Evolutionary conservation across 2,797 vertebrate species (phyloP).

Genomic region (Catamblyrhynchus diadema): DNA sequence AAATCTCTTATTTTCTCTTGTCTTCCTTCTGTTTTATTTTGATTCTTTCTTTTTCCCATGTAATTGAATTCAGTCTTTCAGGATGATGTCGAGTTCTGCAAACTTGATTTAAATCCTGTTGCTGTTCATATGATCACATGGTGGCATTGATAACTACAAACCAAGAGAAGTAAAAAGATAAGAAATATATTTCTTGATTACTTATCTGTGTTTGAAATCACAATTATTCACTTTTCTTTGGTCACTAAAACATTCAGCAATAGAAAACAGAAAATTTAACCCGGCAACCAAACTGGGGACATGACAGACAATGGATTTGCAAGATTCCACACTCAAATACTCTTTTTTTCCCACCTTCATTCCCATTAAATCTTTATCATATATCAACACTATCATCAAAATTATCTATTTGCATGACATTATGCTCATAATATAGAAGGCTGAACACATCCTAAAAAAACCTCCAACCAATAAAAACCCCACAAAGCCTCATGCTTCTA

Average conservation of each 20-base stretch:
- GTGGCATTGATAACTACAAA: background rate
- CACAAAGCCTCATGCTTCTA: background rate
- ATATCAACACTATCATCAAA: background rate
- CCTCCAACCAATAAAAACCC: rapidly evolving
- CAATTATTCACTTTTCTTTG: background rate
- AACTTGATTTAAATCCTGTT: background rate
- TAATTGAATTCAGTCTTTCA: background rate
- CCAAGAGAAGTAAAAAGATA: background rate
- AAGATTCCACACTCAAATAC: background rate
- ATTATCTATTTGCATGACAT: background rate
- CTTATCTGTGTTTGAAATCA: background rate
- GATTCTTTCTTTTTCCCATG: no score
- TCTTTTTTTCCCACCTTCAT: rapidly evolving
- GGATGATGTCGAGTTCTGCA: background rate
- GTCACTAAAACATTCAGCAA: background rate
- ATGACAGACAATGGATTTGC: background rate
- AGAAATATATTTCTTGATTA: background rate
- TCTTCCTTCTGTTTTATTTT: background rate
- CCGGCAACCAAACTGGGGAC: background rate
- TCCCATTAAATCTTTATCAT: background rate
- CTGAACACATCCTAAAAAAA: background rate
- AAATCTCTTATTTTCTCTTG: background rate
- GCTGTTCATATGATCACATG: background rate
- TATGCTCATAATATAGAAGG: background rate
- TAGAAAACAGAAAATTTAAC: background rate